Evolutionary conservation across 2,888 invertebrate species (phyloP).

Genomic region (Rhaphigaster nebulosa): DNA sequence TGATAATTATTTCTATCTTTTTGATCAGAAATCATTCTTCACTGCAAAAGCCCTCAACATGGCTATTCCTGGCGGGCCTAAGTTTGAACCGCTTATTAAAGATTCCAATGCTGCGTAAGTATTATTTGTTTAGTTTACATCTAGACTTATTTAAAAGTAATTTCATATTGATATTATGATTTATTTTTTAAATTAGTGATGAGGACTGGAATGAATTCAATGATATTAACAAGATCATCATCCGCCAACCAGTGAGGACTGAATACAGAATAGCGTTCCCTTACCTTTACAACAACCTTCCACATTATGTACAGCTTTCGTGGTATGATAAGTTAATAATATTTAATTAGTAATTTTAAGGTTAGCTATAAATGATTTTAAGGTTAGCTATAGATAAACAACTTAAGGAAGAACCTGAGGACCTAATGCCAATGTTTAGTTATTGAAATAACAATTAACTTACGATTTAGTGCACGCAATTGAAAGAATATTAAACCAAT

Average conservation of each 20-base stretch:
- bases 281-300: constrained; percentile 98
- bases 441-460: no score
- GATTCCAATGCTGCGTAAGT: constrained; percentile 93
- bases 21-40: constrained; percentile 99
- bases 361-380: no score
- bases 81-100: constrained; percentile 99
- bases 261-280: constrained; percentile 99
- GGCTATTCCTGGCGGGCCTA: constrained; percentile 99
- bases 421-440: no score
- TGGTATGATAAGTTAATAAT: constrained; percentile 79
- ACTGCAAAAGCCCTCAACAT: constrained; percentile 99
- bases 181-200: constrained; percentile 75
- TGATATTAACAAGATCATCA: constrained; percentile 99
- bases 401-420: no score
- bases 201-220: constrained; percentile 99
- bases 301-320: constrained; percentile 97
- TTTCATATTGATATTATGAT: neutral
- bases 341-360: constrained; percentile 41
- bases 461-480: no score
- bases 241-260: constrained; percentile 97
- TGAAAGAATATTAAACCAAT: no score
- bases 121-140: neutral
- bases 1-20: constrained; percentile 98
- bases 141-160: neutral
- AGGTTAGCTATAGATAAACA: no score